Conservation (phyloP, 2,888 invertebrate genomes). For the Polydesmus complanatus region DNA sequence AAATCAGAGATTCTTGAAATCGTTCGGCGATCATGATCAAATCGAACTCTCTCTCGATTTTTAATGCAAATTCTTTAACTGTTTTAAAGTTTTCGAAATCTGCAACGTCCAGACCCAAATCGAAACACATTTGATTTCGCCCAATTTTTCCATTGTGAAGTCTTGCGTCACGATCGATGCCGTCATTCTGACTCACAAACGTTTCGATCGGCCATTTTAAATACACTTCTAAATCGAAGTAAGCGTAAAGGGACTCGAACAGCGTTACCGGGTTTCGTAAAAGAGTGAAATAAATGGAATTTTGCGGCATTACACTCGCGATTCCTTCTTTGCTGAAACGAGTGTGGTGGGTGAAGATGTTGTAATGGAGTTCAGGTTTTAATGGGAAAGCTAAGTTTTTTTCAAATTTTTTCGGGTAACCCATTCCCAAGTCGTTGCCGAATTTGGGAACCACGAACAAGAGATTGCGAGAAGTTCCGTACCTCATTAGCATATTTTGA, state of each 20-base stretch:
- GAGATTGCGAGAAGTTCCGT: slow-evolving; percentile 12
- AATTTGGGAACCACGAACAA: slow-evolving; percentile 17
- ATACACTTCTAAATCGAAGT: background rate
- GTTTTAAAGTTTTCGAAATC: slow-evolving; percentile 20
- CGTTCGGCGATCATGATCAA: slow-evolving; percentile 27
- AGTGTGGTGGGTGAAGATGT: slow-evolving; percentile 21
- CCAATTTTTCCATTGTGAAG: slow-evolving; percentile 20
- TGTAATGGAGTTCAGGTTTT: slow-evolving; percentile 8
- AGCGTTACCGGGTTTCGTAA: slow-evolving; percentile 18
- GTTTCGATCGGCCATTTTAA: background rate
- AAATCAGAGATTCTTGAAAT: slow-evolving; percentile 28
- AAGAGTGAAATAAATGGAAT: slow-evolving; percentile 17
- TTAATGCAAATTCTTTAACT: slow-evolving; percentile 22
- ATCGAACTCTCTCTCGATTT: slow-evolving; percentile 26
- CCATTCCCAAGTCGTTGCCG: slow-evolving; percentile 20
- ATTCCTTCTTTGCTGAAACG: slow-evolving; percentile 13
- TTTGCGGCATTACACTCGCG: slow-evolving; percentile 15
- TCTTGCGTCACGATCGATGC: background rate
- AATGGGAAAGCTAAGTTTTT: slow-evolving; percentile 1
- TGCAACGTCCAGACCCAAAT: slow-evolving; percentile 24
- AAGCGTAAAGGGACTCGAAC: slow-evolving; percentile 15
- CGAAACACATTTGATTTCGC: slow-evolving; percentile 28
- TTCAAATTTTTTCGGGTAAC: slow-evolving; percentile 17
- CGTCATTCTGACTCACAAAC: background rate
- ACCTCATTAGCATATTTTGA: slow-evolving; percentile 20